phyloP scores from a whole-genome alignment of 2,113 vertebrate species.

The Halcyon senegalensis region DNA sequence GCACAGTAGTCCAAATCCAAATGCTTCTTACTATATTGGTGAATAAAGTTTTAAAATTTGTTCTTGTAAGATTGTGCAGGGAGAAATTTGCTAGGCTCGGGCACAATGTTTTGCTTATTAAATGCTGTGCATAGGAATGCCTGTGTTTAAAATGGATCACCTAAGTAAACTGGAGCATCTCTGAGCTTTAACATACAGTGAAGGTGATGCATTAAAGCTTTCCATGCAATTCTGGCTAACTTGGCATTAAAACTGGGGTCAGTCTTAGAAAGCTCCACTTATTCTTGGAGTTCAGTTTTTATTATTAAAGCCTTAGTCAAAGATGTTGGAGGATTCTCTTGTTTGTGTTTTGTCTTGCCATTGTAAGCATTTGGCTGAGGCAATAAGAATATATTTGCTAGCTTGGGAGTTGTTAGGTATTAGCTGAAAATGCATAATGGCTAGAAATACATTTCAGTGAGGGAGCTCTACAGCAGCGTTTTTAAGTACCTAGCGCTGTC shows the following conservation, averaged over 20 bases:
- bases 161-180: neutral
- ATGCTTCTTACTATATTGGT: neutral
- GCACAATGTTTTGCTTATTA: neutral
- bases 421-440: neutral
- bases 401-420: neutral
- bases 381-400: neutral
- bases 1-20: neutral
- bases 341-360: neutral
- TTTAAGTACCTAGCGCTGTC: accelerated
- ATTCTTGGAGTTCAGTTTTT: neutral
- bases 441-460: neutral
- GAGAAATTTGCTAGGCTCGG: neutral
- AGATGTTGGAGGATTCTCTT: neutral
- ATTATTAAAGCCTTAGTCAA: neutral
- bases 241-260: neutral
- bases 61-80: neutral
- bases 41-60: neutral
- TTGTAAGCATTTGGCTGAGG: neutral
- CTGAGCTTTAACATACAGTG: neutral
- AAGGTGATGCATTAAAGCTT: neutral
- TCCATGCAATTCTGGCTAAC: accelerated
- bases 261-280: neutral
- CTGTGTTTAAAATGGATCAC: neutral
- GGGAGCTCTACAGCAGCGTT: neutral
- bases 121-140: neutral